Percentiles rank a stretch among this genome's conserved stretches.
Evolutionary conservation across 2,888 invertebrate species (phyloP).

Genomic region (Yponomeuta sedellus): DNA sequence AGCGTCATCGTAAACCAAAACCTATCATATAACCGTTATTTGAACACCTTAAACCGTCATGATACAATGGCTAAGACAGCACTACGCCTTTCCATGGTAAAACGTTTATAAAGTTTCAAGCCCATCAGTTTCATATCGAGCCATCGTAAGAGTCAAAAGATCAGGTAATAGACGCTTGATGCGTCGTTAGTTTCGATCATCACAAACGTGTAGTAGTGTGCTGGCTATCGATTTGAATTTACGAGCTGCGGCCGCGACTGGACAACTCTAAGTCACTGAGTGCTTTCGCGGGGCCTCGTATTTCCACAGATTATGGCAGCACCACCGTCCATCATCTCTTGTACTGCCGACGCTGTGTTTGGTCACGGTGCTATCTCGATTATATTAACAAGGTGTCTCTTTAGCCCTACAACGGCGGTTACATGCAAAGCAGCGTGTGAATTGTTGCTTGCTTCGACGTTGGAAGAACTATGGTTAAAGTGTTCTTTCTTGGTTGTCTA

Average conservation of each 20-base stretch:
- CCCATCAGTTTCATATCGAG: neutral
- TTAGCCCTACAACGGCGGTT: neutral
- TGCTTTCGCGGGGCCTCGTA: constrained; percentile 15
- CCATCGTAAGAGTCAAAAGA: constrained; percentile 12
- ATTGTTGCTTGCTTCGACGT: neutral
- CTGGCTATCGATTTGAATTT: constrained; percentile 17
- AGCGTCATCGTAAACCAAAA: constrained; percentile 18
- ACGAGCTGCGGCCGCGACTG: constrained; percentile 11
- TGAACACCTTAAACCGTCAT: neutral
- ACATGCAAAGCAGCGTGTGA: constrained; percentile 8
- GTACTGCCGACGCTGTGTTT: constrained; percentile 28
- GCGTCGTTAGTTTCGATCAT: constrained; percentile 16
- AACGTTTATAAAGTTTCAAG: neutral
- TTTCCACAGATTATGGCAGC: constrained; percentile 16
- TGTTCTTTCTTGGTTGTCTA: neutral
- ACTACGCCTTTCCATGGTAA: neutral
- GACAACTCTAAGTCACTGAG: constrained; percentile 14
- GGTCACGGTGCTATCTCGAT: constrained; percentile 10
- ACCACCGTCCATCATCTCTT: constrained; percentile 41
- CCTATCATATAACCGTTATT: constrained; percentile 4
- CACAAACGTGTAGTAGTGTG: constrained; percentile 7
- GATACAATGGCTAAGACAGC: neutral
- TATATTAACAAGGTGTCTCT: constrained; percentile 5
- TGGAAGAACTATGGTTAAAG: neutral
- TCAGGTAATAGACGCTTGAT: constrained; percentile 16